Evolutionary conservation across 2,888 invertebrate genomes (phyloP), one percentile per base, ranked within the genome.

Genomic region (Ischnura elegans): DNA sequence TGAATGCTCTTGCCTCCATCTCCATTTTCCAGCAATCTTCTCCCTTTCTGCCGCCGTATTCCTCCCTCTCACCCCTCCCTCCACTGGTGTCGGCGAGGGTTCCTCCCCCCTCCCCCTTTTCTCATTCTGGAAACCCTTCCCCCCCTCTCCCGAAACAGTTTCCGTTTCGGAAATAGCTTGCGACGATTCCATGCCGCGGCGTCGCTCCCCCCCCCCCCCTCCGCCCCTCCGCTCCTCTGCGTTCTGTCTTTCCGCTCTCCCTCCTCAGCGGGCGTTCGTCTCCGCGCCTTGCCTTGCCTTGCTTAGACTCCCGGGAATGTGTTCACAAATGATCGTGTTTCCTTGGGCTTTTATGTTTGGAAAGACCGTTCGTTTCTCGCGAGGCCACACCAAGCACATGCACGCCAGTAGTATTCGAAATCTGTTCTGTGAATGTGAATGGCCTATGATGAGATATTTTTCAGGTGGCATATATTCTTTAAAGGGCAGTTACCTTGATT

Each of bases 101-200:
- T 87, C 42, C 47, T 16, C 46, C 87, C 45, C 87, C 16, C 45
- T n/a, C 21, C 51, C 36, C 87, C 51, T 25, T 19, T 36, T 4
- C 51, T 16, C 16, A 2, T 51, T 29, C n/a, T n/a, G n/a, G n/a
- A n/a, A n/a, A n/a, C n/a, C 51, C 51, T 8, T 36, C 76, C 90
- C 25, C 43, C 90, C 25, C 43, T 45, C 61, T n/a, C 55, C 66
- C n/a, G 76, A 76, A 76, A 76, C 76, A 76, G 45, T 86, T 86
- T 90, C 90, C 90, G 90, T 66, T 61, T 55, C 90, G 61, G 90
- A 90, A 90, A 90, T 90, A 90, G 90, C 90, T 61, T 61, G 36
- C 43, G 90, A 90, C 43, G 90, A 61, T 90, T 43, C 61, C 90
- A 90, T 61, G 61, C 42, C 90, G 19, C 55, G 51, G 42, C 51